Evolutionary conservation across 2,888 invertebrate species (phyloP).

Genomic region (Noctua comes): DNA sequence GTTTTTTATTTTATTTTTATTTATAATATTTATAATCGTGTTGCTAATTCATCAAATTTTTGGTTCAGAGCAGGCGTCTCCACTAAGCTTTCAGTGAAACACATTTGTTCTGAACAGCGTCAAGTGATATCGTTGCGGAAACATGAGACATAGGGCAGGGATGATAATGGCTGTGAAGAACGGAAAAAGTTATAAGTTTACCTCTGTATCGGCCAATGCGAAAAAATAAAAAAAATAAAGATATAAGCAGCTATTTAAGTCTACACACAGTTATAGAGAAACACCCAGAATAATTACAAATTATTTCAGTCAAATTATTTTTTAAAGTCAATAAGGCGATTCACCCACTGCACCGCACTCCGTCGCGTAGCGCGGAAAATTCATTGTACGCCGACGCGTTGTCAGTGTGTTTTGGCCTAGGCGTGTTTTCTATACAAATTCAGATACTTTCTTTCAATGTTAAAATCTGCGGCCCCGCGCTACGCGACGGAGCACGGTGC

Average conservation of each 20-base stretch:
- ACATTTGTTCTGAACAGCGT: conserved; percentile 31
- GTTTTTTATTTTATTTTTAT: no score
- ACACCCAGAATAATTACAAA: conserved; percentile 36
- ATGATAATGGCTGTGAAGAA: conserved; percentile 77
- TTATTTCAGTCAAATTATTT: conserved; percentile 1
- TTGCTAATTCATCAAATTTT: no score
- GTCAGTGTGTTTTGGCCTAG: no score
- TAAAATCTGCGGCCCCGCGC: no score
- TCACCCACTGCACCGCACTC: no score
- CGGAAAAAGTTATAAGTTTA: conserved; percentile 77
- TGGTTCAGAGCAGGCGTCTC: no score
- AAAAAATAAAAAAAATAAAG: conserved; percentile 77
- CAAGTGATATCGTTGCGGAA: conserved; percentile 58
- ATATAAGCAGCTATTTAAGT: conserved; percentile 71
- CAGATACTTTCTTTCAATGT: no score
- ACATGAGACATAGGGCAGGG: conserved; percentile 74
- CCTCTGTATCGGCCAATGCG: conserved; percentile 88
- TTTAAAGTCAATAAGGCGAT: background rate
- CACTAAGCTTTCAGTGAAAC: background rate
- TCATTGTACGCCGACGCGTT: no score
- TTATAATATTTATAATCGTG: no score
- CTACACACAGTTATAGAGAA: conserved; percentile 44
- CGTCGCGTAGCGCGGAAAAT: no score
- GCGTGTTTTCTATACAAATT: no score
- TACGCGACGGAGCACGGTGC: no score